These are phyloP conservation scores for Caiman crocodilus DNA, from an alignment of 2,797 vertebrate genomes.

Conservation along the genomic window DNA sequence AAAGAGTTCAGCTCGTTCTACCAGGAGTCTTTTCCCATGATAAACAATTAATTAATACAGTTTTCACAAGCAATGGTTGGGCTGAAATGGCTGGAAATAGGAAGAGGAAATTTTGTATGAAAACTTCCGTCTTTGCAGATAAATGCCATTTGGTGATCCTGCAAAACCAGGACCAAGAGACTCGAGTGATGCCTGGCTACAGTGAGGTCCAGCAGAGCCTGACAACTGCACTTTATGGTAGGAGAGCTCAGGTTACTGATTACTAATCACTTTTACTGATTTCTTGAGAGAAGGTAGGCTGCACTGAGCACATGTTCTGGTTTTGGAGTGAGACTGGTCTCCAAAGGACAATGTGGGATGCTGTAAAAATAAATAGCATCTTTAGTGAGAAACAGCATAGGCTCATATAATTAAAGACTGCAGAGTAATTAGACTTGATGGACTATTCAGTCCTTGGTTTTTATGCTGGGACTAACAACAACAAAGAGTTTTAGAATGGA, in stretches of 20 bases:
- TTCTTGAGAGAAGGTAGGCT: background rate
- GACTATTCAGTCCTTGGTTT: background rate
- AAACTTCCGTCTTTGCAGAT: background rate
- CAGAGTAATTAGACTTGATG: background rate
- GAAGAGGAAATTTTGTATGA: background rate
- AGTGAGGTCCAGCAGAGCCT: background rate
- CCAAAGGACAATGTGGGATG: background rate
- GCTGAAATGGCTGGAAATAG: background rate
- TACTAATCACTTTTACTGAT: background rate
- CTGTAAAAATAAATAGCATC: background rate
- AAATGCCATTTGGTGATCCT: background rate
- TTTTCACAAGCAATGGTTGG: background rate
- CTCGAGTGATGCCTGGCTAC: background rate
- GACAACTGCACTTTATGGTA: background rate
- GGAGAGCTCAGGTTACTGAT: background rate
- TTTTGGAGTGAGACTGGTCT: background rate
- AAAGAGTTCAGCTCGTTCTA: background rate
- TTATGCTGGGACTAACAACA: background rate
- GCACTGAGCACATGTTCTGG: background rate
- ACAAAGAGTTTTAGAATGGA: background rate
- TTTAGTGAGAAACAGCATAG: background rate
- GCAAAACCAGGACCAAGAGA: background rate
- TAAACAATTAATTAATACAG: background rate
- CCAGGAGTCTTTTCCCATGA: background rate
- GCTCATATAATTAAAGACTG: too few species aligned